Conservation (phyloP, 2,888 invertebrate species). For the Eilema caniola region DNA sequence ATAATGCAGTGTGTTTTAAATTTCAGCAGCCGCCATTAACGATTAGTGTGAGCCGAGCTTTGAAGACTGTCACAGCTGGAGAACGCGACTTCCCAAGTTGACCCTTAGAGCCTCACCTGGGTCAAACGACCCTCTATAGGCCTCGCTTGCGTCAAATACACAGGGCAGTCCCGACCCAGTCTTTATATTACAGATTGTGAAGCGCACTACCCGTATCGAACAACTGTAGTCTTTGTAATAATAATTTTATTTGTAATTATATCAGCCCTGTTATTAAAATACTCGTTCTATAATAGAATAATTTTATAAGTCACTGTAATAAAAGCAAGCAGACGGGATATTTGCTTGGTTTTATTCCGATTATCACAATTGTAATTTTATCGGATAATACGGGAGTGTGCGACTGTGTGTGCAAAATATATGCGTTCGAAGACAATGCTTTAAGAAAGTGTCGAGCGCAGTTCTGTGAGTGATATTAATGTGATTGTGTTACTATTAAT, state of each 20-base stretch:
- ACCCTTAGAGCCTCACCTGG: slow-evolving; percentile 30
- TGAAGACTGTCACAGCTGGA: slow-evolving; percentile 70
- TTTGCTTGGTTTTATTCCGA: slow-evolving; percentile 73
- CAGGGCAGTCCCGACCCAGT: slow-evolving; percentile 51
- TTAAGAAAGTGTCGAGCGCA: slow-evolving; percentile 71
- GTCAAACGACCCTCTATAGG: slow-evolving; percentile 25
- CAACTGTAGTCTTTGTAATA: slow-evolving; percentile 32
- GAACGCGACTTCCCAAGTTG: slow-evolving; percentile 43
- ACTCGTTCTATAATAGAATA: slow-evolving; percentile 51
- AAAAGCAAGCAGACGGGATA: slow-evolving; percentile 67
- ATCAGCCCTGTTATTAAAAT: slow-evolving; percentile 36
- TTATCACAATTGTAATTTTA: slow-evolving; percentile 64
- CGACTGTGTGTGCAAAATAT: slow-evolving; percentile 67
- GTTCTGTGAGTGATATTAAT: slow-evolving; percentile 84
- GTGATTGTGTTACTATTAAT: slow-evolving; percentile 83
- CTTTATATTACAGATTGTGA: slow-evolving; percentile 59
- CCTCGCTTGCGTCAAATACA: slow-evolving; percentile 30
- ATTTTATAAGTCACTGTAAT: slow-evolving; percentile 54
- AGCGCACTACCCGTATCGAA: slow-evolving; percentile 54
- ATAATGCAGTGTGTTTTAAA: slow-evolving; percentile 26
- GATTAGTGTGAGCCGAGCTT: slow-evolving; percentile 70
- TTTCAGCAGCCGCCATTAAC: slow-evolving; percentile 83
- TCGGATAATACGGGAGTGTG: slow-evolving; percentile 67
- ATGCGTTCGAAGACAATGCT: slow-evolving; percentile 77
- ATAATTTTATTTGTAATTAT: slow-evolving; percentile 29